These are phyloP conservation scores for Semicossyphus pulcher DNA, from an alignment of 2,113 vertebrate genomes.

Conservation along the genomic window DNA sequence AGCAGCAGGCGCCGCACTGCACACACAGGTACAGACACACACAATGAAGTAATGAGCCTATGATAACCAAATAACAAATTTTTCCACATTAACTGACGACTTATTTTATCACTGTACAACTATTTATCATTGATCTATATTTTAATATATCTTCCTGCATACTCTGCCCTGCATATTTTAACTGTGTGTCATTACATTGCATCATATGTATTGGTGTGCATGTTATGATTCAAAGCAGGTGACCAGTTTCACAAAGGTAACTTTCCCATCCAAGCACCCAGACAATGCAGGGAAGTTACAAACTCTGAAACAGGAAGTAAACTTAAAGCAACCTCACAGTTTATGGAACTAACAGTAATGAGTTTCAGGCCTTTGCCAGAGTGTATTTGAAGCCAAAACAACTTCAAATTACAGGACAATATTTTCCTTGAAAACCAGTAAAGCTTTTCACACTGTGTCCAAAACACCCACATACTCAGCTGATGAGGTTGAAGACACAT, in stretches of 20 bases:
- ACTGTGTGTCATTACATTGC: neutral
- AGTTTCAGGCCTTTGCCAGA: neutral
- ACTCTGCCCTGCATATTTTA: too few relatives aligned
- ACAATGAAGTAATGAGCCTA: neutral
- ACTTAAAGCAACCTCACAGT: conserved; percentile 39
- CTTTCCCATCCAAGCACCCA: conserved; percentile 30
- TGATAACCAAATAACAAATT: neutral
- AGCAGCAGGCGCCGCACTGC: conserved; percentile 92
- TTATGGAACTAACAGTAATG: conserved; percentile 18
- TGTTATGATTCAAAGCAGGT: neutral
- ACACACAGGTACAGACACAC: neutral
- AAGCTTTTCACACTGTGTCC: neutral
- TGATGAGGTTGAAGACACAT: neutral
- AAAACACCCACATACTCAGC: neutral
- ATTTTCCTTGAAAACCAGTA: neutral
- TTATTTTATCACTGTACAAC: neutral
- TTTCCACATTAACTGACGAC: neutral
- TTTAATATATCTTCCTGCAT: too few relatives aligned
- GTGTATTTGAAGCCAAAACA: conserved; percentile 5
- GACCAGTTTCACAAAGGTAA: conserved; percentile 35
- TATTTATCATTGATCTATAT: too few relatives aligned
- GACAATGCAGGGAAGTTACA: conserved; percentile 69
- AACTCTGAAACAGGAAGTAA: conserved; percentile 67
- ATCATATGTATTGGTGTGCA: neutral
- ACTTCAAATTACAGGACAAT: conserved; percentile 2